phyloP scores from a whole-genome alignment of 2,113 vertebrate species.

The Rhizomys pruinosus region DNA sequence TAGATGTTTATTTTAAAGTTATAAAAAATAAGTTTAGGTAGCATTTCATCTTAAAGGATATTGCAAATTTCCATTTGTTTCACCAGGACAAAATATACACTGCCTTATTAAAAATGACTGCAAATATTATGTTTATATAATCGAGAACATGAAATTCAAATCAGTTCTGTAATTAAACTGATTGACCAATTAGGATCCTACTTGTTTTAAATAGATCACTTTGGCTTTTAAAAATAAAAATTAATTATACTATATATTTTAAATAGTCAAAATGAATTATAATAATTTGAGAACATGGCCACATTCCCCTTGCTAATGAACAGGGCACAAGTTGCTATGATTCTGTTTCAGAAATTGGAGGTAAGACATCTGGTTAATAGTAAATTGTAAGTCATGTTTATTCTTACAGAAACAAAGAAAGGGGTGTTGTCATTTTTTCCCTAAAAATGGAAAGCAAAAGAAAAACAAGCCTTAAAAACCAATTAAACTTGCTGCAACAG shows the following conservation, averaged over 20 bases:
- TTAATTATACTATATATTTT: neutral
- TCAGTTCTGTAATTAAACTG: neutral
- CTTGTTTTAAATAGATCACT: constrained; percentile 33
- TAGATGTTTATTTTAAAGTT: neutral
- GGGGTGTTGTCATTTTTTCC: constrained; percentile 59
- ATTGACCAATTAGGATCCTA: neutral
- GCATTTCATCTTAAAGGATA: neutral
- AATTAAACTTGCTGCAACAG: constrained; percentile 88
- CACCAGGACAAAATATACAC: neutral
- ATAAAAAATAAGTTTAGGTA: neutral
- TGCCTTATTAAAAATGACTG: neutral
- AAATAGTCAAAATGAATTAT: constrained; percentile 14
- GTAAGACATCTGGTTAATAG: neutral
- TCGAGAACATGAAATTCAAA: neutral
- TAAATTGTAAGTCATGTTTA: constrained; percentile 69
- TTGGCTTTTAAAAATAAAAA: constrained; percentile 9
- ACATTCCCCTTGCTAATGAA: neutral
- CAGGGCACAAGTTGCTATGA: neutral
- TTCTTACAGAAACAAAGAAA: constrained; percentile 75
- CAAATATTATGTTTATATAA: neutral
- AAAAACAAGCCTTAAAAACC: constrained; percentile 86
- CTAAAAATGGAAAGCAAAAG: constrained; percentile 81
- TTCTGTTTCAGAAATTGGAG: neutral
- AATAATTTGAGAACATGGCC: neutral
- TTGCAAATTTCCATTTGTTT: neutral